Evolutionary conservation across 2,888 invertebrate species (phyloP).

Genomic region (Sinodicranocentrus sp.): DNA sequence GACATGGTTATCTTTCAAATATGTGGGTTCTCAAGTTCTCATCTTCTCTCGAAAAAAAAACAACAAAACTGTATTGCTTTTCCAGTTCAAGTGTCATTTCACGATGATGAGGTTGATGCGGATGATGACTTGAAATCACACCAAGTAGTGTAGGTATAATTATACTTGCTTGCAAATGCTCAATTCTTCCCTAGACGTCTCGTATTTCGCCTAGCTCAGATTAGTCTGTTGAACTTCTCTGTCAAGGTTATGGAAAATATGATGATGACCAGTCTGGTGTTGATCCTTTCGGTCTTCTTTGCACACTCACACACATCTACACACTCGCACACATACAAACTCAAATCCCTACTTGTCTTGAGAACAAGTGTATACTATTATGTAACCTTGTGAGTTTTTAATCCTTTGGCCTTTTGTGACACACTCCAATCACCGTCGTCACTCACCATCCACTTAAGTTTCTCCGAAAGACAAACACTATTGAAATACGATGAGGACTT

Average conservation of each 20-base stretch:
- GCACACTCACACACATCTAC: no score
- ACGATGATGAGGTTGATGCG: background rate
- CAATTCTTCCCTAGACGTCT: background rate
- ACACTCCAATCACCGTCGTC: background rate
- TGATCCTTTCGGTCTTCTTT: constrained; percentile 10
- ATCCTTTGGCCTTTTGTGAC: no score
- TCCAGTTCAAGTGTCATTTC: constrained; percentile 31
- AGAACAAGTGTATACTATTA: no score
- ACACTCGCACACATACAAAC: no score
- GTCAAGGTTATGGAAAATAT: constrained; percentile 69
- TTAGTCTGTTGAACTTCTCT: constrained; percentile 65
- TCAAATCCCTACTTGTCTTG: no score
- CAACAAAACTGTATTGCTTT: background rate
- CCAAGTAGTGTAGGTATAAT: background rate
- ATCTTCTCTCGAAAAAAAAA: background rate
- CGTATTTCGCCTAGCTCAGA: background rate
- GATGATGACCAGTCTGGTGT: constrained; percentile 56
- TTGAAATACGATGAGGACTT: no score
- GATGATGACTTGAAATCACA: background rate
- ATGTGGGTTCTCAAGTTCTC: background rate
- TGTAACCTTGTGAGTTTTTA: no score
- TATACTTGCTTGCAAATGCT: constrained; percentile 2
- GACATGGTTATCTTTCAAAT: constrained; percentile 1
- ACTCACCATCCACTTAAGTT: constrained; percentile 4
- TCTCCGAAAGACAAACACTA: no score